Evolutionary conservation across 2,113 vertebrate species (phyloP), one percentile per base, ranked within the genome.

Genomic region (Phoxinus phoxinus): DNA sequence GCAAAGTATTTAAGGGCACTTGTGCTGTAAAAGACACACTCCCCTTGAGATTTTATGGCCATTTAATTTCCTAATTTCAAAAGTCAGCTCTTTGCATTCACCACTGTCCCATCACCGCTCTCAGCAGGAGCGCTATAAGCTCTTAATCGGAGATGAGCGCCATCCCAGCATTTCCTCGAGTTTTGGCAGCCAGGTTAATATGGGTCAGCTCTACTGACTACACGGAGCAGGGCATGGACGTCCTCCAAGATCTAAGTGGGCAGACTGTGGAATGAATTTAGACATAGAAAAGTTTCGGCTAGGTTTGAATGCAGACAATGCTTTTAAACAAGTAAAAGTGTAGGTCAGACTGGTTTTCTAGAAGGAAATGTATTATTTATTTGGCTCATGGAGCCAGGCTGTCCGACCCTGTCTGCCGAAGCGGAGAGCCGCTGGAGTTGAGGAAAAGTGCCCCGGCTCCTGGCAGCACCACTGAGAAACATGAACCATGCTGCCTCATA

Each of bases 171-270:
- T 87, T 84, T 76, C 81, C 75, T 87, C 85, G 59, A 77, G 67
- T 87, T 56, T 80, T 86, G 89, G 75, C 87, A 89, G 76, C 80
- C 84, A 87, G 85, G 84, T 89, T 90, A 81, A 92, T 92, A 90
- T 89, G 67, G 93, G 92, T 90, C 91, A 93, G 86, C 77, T 83
- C 23, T 84, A 87, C 81, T 86, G 90, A 78, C 6, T 88, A 92
- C 85, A 23, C 65, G 15, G 46, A 71, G 63, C 63, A 80, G 83
- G 72, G 69, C 23, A 86, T 94, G 93, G 93, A 92, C 88, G 89
- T 84, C 87, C 84, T 92, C 93, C 93, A 93, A 72, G 86, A 81
- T 85, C 69, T 27, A 90, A 90, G 19, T 69, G 59, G 84, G 27
- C 86, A 89, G 90, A 41, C 7, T 79, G 65, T 77, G 56, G 27